These are phyloP conservation scores for Misgurnus anguillicaudatus DNA, from an alignment of 2,113 vertebrate genomes.

Conservation along the genomic window DNA sequence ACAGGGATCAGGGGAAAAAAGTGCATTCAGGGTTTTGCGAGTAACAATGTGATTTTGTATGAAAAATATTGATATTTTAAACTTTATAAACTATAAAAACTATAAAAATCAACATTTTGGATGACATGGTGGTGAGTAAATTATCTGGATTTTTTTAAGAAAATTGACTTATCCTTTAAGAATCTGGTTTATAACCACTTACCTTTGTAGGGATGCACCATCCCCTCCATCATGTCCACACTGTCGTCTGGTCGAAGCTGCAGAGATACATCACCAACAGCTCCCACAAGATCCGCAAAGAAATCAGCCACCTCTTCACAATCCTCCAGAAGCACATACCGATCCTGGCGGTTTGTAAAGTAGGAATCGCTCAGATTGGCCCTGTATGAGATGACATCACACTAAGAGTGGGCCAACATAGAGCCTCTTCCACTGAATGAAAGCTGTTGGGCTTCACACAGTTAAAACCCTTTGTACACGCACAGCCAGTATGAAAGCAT, in stretches of 20 bases:
- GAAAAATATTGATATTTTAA: no score
- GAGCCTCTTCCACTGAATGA: background rate
- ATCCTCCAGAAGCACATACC: slow-evolving; percentile 91
- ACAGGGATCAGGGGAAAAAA: no score
- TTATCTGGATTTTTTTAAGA: no score
- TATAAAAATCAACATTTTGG: no score
- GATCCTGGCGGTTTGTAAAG: slow-evolving; percentile 97
- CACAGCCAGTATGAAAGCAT: no score
- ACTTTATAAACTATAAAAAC: no score
- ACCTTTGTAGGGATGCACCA: slow-evolving; percentile 94
- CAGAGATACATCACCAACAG: slow-evolving; percentile 88
- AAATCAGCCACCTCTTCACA: slow-evolving; percentile 89
- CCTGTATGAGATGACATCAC: slow-evolving; percentile 61
- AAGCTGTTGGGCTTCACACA: background rate
- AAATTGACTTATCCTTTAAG: no score
- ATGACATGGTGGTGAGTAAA: no score
- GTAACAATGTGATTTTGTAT: no score
- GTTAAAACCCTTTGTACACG: background rate
- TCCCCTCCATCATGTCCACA: slow-evolving; percentile 82
- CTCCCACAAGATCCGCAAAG: slow-evolving; percentile 88
- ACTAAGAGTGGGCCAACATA: background rate
- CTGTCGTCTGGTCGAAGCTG: slow-evolving; percentile 86
- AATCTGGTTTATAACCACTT: slow-evolving; percentile 14
- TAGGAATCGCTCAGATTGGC: slow-evolving; percentile 97
- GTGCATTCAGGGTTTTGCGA: no score